Evolutionary conservation across 2,797 vertebrate genomes (phyloP).

Genomic region (Notoglanidium macrostoma): DNA sequence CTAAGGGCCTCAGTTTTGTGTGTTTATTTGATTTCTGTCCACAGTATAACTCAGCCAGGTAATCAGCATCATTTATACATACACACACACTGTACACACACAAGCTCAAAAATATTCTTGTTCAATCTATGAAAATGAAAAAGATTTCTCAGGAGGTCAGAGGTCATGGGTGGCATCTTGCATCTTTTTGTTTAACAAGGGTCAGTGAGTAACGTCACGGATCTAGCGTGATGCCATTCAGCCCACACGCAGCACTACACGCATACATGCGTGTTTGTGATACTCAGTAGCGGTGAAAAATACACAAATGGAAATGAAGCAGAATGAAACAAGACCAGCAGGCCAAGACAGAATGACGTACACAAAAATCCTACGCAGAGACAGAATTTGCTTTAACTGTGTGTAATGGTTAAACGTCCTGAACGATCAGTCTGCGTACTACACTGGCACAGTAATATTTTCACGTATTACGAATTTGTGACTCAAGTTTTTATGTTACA

Average conservation of each 20-base stretch:
- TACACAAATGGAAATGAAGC: neutral
- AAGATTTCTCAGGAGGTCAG: neutral
- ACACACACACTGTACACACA: slow-evolving; percentile 3
- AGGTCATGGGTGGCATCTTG: slow-evolving; percentile 25
- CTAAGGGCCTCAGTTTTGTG: slow-evolving; percentile 7
- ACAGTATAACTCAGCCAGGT: neutral
- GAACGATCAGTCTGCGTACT: neutral
- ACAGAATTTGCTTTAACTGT: neutral
- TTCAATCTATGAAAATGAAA: neutral
- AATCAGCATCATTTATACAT: neutral
- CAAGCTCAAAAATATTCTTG: neutral
- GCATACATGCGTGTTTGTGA: neutral
- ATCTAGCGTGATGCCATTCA: slow-evolving; percentile 21
- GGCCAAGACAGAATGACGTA: neutral
- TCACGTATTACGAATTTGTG: neutral
- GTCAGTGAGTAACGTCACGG: slow-evolving; percentile 20
- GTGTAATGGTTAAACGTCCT: neutral
- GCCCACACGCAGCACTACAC: neutral
- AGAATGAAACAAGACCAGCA: neutral
- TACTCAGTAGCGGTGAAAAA: neutral
- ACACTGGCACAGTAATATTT: neutral
- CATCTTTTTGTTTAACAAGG: slow-evolving; percentile 29
- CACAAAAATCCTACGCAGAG: neutral
- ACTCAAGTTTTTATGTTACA: neutral
- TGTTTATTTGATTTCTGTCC: slow-evolving; percentile 28